Conservation (phyloP, 2,888 invertebrate genomes). For the Cristatella mucedo region DNA sequence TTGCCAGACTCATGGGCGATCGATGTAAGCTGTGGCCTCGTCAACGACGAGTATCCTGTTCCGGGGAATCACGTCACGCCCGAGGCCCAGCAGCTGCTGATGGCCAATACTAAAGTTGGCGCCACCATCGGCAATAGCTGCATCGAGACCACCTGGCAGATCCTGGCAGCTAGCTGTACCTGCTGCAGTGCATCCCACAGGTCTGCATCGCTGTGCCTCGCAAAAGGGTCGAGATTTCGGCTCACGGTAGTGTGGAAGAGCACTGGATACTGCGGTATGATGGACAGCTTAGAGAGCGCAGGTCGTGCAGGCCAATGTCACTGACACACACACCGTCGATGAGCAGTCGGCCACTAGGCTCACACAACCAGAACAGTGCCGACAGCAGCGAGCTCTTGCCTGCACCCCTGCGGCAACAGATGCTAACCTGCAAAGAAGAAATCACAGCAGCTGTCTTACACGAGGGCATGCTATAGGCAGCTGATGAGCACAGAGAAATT, state of each 20-base stretch:
- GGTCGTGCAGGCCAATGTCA: slow-evolving; percentile 54
- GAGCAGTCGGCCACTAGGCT: slow-evolving; percentile 57
- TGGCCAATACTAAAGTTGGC: slow-evolving; percentile 35
- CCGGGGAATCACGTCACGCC: slow-evolving; percentile 28
- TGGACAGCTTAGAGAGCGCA: slow-evolving; percentile 66
- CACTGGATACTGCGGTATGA: slow-evolving; percentile 56
- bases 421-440: slow-evolving; percentile 50
- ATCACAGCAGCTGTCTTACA: too few relatives aligned
- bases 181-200: too few relatives aligned
- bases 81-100: slow-evolving; percentile 33
- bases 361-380: slow-evolving; percentile 63
- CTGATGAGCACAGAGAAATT: too few relatives aligned
- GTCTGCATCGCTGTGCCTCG: slow-evolving; percentile 23
- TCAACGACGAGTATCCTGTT: slow-evolving; percentile 36
- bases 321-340: slow-evolving; percentile 54
- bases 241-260: slow-evolving; percentile 31
- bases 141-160: slow-evolving; percentile 23
- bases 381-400: slow-evolving; percentile 53
- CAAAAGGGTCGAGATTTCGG: slow-evolving; percentile 34
- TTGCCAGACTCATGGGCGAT: slow-evolving; percentile 19
- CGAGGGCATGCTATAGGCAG: too few relatives aligned
- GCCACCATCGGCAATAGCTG: slow-evolving; percentile 28
- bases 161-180: too few relatives aligned
- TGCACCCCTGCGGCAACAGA: slow-evolving; percentile 43
- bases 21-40: slow-evolving; percentile 37